These are phyloP conservation scores for Ostrea denselamellosa DNA, from an alignment of 1,140 invertebrate species.

Conservation along the genomic window DNA sequence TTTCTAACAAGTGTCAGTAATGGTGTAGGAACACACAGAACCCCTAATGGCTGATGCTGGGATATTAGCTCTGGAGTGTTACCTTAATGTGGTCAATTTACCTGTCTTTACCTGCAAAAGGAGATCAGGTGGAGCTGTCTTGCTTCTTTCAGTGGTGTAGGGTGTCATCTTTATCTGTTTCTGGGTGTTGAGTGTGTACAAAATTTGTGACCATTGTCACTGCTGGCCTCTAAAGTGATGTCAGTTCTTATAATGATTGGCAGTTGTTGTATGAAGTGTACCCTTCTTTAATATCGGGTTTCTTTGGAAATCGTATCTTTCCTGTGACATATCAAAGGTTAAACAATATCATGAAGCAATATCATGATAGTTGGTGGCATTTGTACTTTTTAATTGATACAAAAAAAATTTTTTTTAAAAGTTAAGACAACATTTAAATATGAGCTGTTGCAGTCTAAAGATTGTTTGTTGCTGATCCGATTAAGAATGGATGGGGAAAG, in stretches of 20 bases:
- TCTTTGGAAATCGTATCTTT: not conserved
- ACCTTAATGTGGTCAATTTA: constrained; percentile 19
- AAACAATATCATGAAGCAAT: not conserved
- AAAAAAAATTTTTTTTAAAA: not conserved
- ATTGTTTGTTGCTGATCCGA: not conserved
- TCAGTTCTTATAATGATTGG: constrained; percentile 1
- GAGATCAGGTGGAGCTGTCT: not conserved
- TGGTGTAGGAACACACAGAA: constrained; percentile 5
- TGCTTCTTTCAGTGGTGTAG: not conserved
- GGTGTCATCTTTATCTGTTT: constrained; percentile 1
- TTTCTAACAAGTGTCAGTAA: constrained; percentile 14
- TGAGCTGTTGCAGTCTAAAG: not conserved
- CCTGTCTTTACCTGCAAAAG: constrained; percentile 5
- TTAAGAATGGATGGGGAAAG: not conserved
- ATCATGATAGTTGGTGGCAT: not conserved
- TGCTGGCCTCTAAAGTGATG: not conserved
- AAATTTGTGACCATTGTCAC: constrained; percentile 19
- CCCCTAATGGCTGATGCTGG: not conserved
- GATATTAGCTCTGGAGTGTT: constrained; percentile 29
- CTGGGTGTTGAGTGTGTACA: not conserved
- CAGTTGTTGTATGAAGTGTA: not conserved
- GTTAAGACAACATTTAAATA: not conserved
- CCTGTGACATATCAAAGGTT: constrained; percentile 21
- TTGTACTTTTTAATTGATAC: not conserved
- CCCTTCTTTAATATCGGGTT: constrained; percentile 5